Base-by-base conservation (phyloP, 2,888 invertebrate genomes). In the Morpho helenor region DNA sequence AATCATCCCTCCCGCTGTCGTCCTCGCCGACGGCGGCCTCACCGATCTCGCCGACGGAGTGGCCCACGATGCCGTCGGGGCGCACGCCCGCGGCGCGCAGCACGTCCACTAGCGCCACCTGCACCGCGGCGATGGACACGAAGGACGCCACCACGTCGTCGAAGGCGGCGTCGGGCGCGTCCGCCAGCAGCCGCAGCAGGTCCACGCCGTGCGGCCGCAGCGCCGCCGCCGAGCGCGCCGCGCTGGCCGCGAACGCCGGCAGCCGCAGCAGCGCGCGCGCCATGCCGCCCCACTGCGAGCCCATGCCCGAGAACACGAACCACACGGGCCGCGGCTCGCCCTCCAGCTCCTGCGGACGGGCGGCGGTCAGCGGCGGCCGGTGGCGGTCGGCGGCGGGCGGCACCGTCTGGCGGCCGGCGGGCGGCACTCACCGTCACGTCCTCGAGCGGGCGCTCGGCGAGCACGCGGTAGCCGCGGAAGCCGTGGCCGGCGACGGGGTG, bases 231-330 rank as follows among this genome's bases (percentile, higher is more conserved):
- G 95, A 95, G 63, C 93, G 93, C 66, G 92, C 90, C 67, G 99
- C 93, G 59, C 96, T 95, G 56, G 93, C 92, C 64, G 94, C 94
- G 89, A 99, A 99, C 1, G 91, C 87, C 56, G 97, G 96, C 64
- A 99, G 90, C 63, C 92, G 86, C 94, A 99, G 94, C 67, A 99
- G 92, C 60, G 95, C 93, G 75, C 94, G 94, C 9, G 95, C 98
- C 99, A 99, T 99, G 72, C 97, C 97, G 51, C 96, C 93, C 99
- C 99, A 99, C 87, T 99, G 99, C 47, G 97, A 95, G 9, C 99
- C 99, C 99, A 99, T 99, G 61, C 99, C 99, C 49, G 98, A 96
- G 89, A 98, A 99, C 64, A 99, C 93, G 84, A 94, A 99, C 97
- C 98, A 99, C 57, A 99, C 87, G 0, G 98, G 97, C 9, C 96